phyloP scores from a whole-genome alignment of 2,113 vertebrate genomes.

The Chunga burmeisteri region DNA sequence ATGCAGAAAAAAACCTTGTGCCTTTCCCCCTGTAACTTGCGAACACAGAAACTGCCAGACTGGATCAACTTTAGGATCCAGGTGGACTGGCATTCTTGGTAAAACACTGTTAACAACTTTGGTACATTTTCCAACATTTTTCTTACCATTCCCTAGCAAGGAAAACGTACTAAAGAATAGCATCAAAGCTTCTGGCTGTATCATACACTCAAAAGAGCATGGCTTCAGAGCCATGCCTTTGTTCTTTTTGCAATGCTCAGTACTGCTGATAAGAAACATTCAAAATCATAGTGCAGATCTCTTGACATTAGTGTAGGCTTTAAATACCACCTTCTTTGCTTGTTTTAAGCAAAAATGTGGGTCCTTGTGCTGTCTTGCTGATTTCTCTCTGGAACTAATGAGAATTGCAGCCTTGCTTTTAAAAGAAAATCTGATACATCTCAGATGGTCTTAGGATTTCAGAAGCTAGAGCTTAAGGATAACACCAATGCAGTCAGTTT shows the following conservation, averaged over 20 bases:
- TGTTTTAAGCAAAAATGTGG: not conserved
- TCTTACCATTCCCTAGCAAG: not conserved
- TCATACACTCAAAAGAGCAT: not conserved
- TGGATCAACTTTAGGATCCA: not conserved
- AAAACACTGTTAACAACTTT: not conserved
- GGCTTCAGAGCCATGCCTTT: not conserved
- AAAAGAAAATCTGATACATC: not conserved
- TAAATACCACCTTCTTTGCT: not conserved
- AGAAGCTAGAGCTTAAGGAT: not conserved
- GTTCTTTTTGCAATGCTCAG: not conserved
- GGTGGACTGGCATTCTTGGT: not conserved
- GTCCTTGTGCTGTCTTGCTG: not conserved
- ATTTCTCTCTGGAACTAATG: not conserved
- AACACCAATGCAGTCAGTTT: not conserved
- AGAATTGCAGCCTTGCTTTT: not conserved
- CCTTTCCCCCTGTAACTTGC: not conserved
- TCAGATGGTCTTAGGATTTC: not conserved
- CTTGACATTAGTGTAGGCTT: not conserved
- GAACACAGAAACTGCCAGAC: not conserved
- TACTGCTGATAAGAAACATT: not conserved
- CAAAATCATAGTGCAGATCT: not conserved
- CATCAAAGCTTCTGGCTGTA: not conserved
- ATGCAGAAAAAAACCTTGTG: not conserved
- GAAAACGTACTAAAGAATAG: not conserved
- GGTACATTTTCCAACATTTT: not conserved